These are phyloP conservation scores for Budorcas taxicolor DNA, from an alignment of 2,113 vertebrate species.

Conservation along the genomic window DNA sequence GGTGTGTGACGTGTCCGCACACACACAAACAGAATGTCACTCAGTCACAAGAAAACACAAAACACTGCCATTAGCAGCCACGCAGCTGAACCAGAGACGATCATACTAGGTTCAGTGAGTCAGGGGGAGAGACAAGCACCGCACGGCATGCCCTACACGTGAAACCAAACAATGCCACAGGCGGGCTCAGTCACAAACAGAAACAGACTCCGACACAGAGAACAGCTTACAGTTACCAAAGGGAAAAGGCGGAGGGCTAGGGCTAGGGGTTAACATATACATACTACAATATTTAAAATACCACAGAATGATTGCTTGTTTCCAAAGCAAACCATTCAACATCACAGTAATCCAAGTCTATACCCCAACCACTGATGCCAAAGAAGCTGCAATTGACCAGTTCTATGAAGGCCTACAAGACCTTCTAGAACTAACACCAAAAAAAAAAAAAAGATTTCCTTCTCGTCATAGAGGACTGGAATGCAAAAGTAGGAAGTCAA, in stretches of 20 bases:
- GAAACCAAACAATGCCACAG: background rate
- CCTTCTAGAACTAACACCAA: background rate
- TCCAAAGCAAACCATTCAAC: background rate
- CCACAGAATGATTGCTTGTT: background rate
- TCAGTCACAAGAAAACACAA: background rate
- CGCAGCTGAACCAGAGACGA: background rate
- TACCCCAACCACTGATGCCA: background rate
- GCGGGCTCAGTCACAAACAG: background rate
- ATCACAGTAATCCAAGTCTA: background rate
- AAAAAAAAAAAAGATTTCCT: background rate
- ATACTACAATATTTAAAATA: background rate
- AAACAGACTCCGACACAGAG: background rate
- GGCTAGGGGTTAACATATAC: background rate
- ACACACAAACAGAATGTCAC: fast-evolving
- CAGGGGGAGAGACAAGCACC: background rate
- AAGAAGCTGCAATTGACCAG: background rate
- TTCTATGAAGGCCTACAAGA: background rate
- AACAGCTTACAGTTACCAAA: background rate
- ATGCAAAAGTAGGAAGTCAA: background rate
- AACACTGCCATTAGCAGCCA: background rate
- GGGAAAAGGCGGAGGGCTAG: background rate
- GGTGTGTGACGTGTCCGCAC: fast-evolving
- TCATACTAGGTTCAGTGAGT: background rate
- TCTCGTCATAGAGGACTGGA: background rate
- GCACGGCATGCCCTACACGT: background rate